Conservation (phyloP, 2,797 vertebrate species). For the Hemitrygon akajei region DNA sequence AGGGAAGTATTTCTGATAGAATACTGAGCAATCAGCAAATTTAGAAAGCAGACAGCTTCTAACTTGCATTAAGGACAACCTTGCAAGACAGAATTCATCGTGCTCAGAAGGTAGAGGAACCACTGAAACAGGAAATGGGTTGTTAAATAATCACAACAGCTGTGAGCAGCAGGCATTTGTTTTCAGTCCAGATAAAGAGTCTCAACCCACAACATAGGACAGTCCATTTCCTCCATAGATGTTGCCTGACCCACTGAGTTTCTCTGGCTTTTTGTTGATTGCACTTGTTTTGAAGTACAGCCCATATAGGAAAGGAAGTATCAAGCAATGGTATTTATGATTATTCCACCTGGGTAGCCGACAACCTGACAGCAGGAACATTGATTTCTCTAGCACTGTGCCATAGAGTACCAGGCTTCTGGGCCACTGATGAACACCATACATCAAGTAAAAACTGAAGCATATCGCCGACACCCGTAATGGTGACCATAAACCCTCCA, state of each 20-base stretch:
- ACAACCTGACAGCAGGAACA: too few species aligned
- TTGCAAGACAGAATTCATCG: background rate
- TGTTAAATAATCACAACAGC: background rate
- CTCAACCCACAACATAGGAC: background rate
- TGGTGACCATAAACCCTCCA: too few species aligned
- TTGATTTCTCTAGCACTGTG: too few species aligned
- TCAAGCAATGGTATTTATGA: background rate
- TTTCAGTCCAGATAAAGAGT: background rate
- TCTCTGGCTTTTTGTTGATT: too few species aligned
- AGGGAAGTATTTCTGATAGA: background rate
- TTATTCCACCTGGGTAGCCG: too few species aligned
- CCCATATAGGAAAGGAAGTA: background rate
- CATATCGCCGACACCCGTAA: too few species aligned
- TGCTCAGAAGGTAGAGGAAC: background rate
- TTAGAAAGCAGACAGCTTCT: background rate
- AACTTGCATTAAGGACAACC: background rate
- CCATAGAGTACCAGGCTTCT: too few species aligned
- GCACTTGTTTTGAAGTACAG: background rate
- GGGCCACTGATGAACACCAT: too few species aligned
- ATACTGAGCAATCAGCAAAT: background rate
- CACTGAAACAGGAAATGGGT: background rate
- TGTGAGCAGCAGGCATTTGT: background rate
- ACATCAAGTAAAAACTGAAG: too few species aligned
- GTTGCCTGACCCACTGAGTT: too few species aligned
- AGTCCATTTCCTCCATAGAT: too few species aligned